These are phyloP conservation scores for Lates japonicus DNA, from an alignment of 2,797 vertebrate genomes.

Conservation along the genomic window DNA sequence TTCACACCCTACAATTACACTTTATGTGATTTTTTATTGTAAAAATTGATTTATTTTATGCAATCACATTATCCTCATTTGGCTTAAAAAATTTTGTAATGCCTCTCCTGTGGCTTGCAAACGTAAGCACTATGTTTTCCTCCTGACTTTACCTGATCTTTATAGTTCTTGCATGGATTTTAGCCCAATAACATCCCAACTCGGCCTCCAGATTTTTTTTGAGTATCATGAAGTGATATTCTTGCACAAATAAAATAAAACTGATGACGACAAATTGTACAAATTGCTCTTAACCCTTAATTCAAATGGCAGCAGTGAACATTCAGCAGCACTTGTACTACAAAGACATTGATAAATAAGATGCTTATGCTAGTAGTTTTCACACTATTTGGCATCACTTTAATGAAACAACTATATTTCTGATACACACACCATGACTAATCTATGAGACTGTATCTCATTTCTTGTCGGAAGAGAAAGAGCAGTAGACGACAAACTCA, in stretches of 20 bases:
- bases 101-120: background rate
- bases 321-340: background rate
- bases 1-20: constrained; percentile 13
- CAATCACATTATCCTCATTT: background rate
- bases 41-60: constrained; percentile 3
- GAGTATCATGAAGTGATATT: background rate
- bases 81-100: background rate
- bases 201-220: background rate
- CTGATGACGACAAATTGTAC: background rate
- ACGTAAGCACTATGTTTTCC: background rate
- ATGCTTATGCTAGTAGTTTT: constrained; percentile 26
- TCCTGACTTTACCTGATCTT: background rate
- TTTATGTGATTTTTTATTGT: background rate
- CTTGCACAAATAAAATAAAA: background rate
- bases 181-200: background rate
- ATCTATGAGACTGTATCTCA: constrained; percentile 21
- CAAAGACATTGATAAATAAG: constrained; percentile 10
- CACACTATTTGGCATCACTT: background rate
- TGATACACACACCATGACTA: constrained; percentile 4
- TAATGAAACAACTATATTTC: constrained; percentile 32
- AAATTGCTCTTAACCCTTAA: background rate
- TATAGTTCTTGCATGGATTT: background rate
- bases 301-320: constrained; percentile 7
- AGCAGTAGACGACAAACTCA: constrained; percentile 33
- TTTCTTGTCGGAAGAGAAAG: constrained; percentile 28